Evolutionary conservation across 2,113 vertebrate genomes (phyloP).

Genomic region (Semnopithecus entellus): DNA sequence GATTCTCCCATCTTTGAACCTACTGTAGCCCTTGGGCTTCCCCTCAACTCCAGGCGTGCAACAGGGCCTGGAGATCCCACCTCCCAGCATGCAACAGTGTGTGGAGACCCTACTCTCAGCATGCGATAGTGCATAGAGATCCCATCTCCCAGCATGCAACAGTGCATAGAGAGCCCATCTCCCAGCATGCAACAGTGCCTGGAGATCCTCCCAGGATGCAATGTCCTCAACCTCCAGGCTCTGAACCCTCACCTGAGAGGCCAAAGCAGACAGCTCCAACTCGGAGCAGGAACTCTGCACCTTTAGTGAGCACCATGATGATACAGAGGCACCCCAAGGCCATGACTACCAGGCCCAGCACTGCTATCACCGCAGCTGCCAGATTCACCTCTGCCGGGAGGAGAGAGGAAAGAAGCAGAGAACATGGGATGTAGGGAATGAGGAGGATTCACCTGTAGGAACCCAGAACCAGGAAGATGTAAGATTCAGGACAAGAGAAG

Average conservation of each 20-base stretch:
- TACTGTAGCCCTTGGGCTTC: not conserved
- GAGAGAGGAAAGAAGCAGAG: not conserved
- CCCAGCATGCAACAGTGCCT: not conserved
- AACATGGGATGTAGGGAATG: not conserved
- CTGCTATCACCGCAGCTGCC: slow-evolving; percentile 87
- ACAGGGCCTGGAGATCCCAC: not conserved
- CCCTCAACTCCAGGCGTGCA: not conserved
- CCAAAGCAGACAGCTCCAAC: slow-evolving; percentile 92
- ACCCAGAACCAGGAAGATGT: not conserved
- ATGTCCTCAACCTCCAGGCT: not conserved
- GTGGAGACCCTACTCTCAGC: not conserved
- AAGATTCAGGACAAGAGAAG: not conserved
- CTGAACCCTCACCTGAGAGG: slow-evolving; percentile 86
- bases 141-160: not conserved
- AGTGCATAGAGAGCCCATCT: not conserved
- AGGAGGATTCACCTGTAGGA: accelerated
- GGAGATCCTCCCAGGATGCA: not conserved
- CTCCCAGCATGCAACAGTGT: not conserved
- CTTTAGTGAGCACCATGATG: slow-evolving; percentile 92
- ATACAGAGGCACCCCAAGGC: slow-evolving; percentile 91
- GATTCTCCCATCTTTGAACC: not conserved
- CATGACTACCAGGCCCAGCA: slow-evolving; percentile 89
- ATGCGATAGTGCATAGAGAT: not conserved
- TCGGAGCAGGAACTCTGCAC: slow-evolving; percentile 91
- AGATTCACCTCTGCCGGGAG: slow-evolving; percentile 86